These are phyloP conservation scores for Ophion obscuratus DNA, from an alignment of 2,888 invertebrate genomes.

Conservation along the genomic window DNA sequence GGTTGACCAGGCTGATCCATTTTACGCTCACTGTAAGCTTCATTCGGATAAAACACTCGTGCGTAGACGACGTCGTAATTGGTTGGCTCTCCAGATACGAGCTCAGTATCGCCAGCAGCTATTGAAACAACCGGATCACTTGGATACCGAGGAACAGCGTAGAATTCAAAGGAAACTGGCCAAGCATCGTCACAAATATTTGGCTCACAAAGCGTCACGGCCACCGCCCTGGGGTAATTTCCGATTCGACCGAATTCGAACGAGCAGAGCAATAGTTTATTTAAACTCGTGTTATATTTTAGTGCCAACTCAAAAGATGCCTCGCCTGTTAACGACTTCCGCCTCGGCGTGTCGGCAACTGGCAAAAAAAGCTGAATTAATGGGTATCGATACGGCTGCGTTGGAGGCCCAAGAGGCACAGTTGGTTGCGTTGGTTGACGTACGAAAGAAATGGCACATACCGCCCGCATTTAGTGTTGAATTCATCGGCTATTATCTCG, in stretches of 20 bases:
- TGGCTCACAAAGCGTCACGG: constrained; percentile 89
- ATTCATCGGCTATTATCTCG: constrained; percentile 97
- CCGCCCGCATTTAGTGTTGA: constrained; percentile 97
- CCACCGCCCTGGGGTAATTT: constrained; percentile 93
- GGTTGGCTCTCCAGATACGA: constrained; percentile 93
- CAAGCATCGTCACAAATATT: constrained; percentile 94
- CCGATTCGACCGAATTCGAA: background rate
- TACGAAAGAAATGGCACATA: constrained; percentile 97
- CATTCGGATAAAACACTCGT: constrained; percentile 97
- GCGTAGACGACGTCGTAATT: constrained; percentile 92
- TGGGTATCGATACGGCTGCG: constrained; percentile 94
- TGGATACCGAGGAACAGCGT: constrained; percentile 88
- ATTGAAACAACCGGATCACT: constrained; percentile 87
- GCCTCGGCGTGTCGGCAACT: constrained; percentile 94
- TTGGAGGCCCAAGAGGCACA: constrained; percentile 94
- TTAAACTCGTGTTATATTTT: constrained; percentile 36
- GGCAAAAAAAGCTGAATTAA: constrained; percentile 93
- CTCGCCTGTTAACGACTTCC: constrained; percentile 94
- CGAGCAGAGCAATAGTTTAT: background rate
- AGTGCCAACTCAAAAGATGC: constrained; percentile 98
- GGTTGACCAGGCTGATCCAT: constrained; percentile 97
- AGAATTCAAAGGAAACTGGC: constrained; percentile 92
- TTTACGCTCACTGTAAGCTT: constrained; percentile 97
- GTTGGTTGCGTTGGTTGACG: constrained; percentile 92
- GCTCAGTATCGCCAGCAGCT: constrained; percentile 88